phyloP scores from a whole-genome alignment of 1,140 invertebrate species.

The Procambarus clarkii region DNA sequence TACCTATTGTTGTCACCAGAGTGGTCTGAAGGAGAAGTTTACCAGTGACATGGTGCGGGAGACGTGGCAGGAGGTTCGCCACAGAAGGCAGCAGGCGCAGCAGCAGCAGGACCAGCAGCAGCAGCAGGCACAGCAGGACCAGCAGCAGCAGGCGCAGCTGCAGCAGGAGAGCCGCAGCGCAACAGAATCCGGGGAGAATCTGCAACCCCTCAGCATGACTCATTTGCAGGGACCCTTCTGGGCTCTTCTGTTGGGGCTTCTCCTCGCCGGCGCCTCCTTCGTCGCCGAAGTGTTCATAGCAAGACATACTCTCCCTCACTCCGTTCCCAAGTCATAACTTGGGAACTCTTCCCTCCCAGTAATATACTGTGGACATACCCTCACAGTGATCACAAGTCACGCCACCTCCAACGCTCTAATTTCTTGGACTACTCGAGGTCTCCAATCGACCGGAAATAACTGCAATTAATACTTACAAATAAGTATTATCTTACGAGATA shows the following conservation, averaged over 20 bases:
- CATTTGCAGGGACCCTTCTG: slow-evolving; percentile 19
- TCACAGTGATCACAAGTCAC: no score
- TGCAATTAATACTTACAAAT: no score
- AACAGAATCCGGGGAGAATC: neutral
- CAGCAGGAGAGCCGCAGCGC: neutral
- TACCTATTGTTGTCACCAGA: neutral
- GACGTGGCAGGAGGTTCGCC: slow-evolving; percentile 36
- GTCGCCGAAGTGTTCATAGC: neutral
- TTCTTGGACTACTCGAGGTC: no score
- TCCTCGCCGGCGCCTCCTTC: neutral
- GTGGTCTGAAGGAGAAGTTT: slow-evolving; percentile 47
- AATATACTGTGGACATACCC: no score
- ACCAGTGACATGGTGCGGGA: slow-evolving; percentile 26
- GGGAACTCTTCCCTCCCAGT: neutral
- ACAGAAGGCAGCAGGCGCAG: neutral
- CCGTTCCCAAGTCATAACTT: no score
- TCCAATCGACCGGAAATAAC: no score
- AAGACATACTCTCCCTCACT: neutral
- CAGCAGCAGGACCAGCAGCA: neutral
- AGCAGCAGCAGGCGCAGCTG: neutral
- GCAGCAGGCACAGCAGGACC: no score
- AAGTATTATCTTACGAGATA: no score
- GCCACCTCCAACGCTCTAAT: no score
- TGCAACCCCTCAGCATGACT: neutral
- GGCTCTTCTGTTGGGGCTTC: neutral